phyloP scores from a whole-genome alignment of 2,888 invertebrate genomes.

The Meteorus colon region DNA sequence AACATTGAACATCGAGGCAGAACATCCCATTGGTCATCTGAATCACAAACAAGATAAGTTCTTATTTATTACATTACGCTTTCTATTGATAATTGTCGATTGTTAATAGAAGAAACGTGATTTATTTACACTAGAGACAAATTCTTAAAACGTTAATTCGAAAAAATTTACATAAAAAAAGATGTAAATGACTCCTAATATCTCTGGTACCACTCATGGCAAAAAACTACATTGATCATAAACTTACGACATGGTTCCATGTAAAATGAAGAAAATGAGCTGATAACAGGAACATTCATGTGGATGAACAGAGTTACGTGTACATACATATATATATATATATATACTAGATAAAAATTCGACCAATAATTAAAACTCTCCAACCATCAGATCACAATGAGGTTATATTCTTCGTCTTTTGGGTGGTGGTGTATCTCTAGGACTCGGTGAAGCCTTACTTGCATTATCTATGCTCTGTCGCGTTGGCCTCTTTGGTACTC shows the following conservation, averaged over 20 bases:
- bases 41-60: no score
- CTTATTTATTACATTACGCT: no score
- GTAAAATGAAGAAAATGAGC: background rate
- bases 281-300: background rate
- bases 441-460: constrained; percentile 69
- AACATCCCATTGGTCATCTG: no score
- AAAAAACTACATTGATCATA: background rate
- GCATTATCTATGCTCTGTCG: constrained; percentile 69
- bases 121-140: constrained; percentile 22
- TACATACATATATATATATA: no score
- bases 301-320: background rate
- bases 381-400: background rate
- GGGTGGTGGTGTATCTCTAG: constrained; percentile 70
- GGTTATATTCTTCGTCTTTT: constrained; percentile 69
- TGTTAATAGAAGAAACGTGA: background rate
- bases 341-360: background rate
- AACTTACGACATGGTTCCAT: background rate
- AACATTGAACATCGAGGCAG: background rate
- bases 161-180: background rate
- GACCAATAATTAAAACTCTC: constrained; percentile 4
- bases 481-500: constrained; percentile 70
- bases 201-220: background rate
- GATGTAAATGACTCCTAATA: background rate
- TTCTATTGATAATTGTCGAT: background rate
- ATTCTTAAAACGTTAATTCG: background rate